Percentiles rank a stretch among this genome's conserved stretches.
Evolutionary conservation across 2,113 vertebrate species (phyloP).

Genomic region (Tachuris rubrigastra): DNA sequence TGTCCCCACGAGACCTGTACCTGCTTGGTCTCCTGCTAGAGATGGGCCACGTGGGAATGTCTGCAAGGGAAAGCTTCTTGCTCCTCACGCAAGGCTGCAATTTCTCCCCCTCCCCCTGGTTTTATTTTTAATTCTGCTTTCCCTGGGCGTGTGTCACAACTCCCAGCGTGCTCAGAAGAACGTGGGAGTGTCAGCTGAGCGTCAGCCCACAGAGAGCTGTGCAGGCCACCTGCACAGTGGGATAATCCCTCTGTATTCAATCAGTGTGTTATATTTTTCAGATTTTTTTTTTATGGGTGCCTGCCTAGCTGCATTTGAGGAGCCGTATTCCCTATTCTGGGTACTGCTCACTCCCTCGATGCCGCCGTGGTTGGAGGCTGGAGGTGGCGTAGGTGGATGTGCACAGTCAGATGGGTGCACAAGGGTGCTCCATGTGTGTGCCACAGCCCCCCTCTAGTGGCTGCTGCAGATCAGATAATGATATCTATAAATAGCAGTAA

Average conservation of each 20-base stretch:
- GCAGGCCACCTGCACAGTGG: background rate
- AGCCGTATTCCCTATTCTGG: background rate
- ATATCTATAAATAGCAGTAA: background rate
- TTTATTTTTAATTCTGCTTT: background rate
- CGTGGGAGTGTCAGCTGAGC: background rate
- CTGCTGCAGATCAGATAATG: background rate
- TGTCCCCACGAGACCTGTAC: rapidly evolving
- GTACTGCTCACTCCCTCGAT: rapidly evolving
- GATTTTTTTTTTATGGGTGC: background rate
- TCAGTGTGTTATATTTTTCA: background rate
- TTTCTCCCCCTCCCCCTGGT: background rate
- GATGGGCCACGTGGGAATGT: background rate
- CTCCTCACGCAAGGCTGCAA: rapidly evolving
- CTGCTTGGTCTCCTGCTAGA: background rate
- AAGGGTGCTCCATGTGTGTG: background rate
- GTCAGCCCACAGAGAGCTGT: background rate
- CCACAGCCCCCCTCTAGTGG: background rate
- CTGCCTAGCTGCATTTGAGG: background rate
- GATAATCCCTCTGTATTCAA: background rate
- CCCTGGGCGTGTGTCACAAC: background rate
- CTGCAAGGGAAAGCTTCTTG: background rate
- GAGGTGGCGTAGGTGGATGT: background rate
- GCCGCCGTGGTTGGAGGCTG: background rate
- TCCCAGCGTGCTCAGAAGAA: background rate
- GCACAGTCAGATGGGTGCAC: background rate